These are phyloP conservation scores for Buceros bicornis DNA, from an alignment of 2,797 vertebrate species.

Conservation along the genomic window DNA sequence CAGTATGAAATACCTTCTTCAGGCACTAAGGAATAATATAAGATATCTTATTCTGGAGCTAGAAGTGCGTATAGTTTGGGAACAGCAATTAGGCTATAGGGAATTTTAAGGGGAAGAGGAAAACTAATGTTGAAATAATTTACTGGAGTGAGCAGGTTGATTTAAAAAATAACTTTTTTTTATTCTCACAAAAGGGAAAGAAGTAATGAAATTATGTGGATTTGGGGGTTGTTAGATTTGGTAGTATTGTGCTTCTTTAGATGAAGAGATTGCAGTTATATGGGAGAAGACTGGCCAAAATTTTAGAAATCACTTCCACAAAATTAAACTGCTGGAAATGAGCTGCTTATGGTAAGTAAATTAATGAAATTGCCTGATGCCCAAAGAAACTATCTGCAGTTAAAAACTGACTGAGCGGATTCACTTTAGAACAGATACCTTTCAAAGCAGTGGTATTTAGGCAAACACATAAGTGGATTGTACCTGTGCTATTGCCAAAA, in stretches of 20 bases:
- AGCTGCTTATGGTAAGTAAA: background rate
- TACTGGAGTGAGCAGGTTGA: background rate
- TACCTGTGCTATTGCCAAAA: conserved; percentile 18
- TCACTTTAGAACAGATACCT: background rate
- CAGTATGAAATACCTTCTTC: background rate
- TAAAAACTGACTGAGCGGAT: background rate
- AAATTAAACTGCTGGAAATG: background rate
- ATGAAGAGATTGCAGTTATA: background rate
- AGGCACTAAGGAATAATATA: background rate
- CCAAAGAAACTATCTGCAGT: background rate
- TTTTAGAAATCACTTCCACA: background rate
- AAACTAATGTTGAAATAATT: background rate
- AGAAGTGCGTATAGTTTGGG: background rate
- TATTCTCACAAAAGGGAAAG: background rate
- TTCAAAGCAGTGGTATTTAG: background rate
- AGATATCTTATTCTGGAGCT: background rate
- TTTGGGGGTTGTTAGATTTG: background rate
- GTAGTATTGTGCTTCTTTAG: background rate
- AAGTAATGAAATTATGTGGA: background rate
- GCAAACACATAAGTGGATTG: background rate
- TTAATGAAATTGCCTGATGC: background rate
- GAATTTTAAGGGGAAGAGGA: background rate
- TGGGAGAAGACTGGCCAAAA: background rate
- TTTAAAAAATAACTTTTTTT: background rate
- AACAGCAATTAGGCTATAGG: background rate